A percentile compares a stretch with the other conserved stretches of the same genome.
Evolutionary conservation across 2,888 invertebrate species (phyloP).

Genomic region (Aphidoletes aphidimyza): DNA sequence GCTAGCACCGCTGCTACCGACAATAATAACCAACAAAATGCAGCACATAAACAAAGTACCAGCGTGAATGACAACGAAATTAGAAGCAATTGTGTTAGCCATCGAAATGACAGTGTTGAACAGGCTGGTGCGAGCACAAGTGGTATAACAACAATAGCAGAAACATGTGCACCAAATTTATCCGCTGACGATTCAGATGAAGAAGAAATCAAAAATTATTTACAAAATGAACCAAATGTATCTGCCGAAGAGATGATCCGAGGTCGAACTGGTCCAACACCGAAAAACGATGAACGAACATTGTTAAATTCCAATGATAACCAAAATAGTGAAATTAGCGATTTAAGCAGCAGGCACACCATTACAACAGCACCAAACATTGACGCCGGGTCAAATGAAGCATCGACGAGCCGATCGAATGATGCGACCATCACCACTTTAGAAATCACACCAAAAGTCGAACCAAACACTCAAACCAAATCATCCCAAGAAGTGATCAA

Average conservation of each 20-base stretch:
- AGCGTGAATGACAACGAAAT: not conserved
- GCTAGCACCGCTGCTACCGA: not conserved
- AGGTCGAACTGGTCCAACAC: slow-evolving; percentile 25
- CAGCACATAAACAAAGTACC: not conserved
- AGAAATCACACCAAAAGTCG: slow-evolving; percentile 13
- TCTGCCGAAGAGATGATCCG: not conserved
- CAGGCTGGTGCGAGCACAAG: not conserved
- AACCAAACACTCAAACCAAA: slow-evolving; percentile 42
- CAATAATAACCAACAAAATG: not conserved
- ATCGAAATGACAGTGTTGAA: not conserved
- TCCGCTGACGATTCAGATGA: slow-evolving; percentile 36
- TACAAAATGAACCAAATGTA: not conserved
- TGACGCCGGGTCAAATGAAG: not conserved
- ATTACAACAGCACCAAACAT: not conserved
- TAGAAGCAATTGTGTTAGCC: not conserved
- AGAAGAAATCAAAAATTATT: slow-evolving; percentile 38
- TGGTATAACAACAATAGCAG: not conserved
- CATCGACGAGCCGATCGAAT: slow-evolving; percentile 7
- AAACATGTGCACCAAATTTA: not conserved
- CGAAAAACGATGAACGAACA: not conserved
- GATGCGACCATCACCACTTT: too few species aligned
- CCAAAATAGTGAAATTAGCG: not conserved
- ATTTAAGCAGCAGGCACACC: not conserved
- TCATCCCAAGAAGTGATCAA: not conserved
- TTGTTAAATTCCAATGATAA: not conserved